Evolutionary conservation across 2,888 invertebrate species (phyloP), one percentile per base, ranked within the genome.

Genomic region (Drosophila nr. medialis): DNA sequence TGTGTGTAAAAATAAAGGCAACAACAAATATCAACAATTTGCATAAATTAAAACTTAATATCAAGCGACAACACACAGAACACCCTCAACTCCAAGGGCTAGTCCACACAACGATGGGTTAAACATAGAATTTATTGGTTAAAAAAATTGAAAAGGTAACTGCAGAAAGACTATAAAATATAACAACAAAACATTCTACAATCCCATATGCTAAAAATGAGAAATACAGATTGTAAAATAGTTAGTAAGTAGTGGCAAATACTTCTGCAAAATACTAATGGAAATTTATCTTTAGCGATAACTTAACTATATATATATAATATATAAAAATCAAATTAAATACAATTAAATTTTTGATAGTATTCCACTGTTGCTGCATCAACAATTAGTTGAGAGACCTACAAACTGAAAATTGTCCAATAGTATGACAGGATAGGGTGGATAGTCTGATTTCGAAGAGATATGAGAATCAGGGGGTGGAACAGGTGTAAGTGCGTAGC

Each of bases 41-140:
- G 91, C 91, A 91, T 91, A 91, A 90, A 91, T 91, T 91, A 91
- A 91, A 91, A 91, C 86, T 91, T 91, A 77, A 83, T 84, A 78
- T 83, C 79, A 77, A 72, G 62, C 77, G 73, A 75, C 64, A 74
- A 68, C 64, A 72, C 21, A 40, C 53, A 56, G 59, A 50, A 51
- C 60, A 7, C 29, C 8, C 30, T 48, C 15, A 36, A 58, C 27
- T 27, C 50, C 34, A n/a, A 42, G 48, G 40, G 50, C 40, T n/a
- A 32, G 32, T 24, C 21, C 7, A 21, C 11, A 5, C 4, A 30
- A 66, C 66, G 10, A 36, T 66, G 71, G 59, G 24, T 3, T 11
- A 24, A 18, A 50, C 13, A 21, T 8, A 0, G 2, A 42, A 34
- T 11, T 32, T 45, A 29, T 32, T 8, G 10, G 2, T 30, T 40